Conservation (phyloP, 1,140 invertebrate species). For the Parasteatoda tepidariorum region DNA sequence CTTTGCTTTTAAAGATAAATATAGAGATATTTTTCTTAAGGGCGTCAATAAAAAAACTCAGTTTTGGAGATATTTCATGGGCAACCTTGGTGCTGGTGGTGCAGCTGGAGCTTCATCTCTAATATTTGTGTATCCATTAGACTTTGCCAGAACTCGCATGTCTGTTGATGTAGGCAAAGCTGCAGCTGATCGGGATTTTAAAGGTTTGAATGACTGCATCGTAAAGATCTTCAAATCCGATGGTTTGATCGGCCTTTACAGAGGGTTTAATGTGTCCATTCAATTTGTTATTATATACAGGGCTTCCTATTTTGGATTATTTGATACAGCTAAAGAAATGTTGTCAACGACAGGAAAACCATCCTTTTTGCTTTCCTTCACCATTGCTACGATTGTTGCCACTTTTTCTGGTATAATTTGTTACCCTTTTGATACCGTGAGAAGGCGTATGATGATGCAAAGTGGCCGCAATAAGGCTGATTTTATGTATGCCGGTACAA, state of each 20-base stretch:
- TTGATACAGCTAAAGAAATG: constrained; percentile 90
- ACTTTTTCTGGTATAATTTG: constrained; percentile 88
- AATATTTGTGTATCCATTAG: constrained; percentile 94
- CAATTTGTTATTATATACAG: constrained; percentile 78
- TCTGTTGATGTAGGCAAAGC: constrained; percentile 87
- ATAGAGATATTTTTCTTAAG: constrained; percentile 77
- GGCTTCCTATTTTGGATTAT: constrained; percentile 95
- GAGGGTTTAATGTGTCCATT: constrained; percentile 92
- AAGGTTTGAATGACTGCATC: constrained; percentile 87
- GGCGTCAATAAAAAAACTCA: constrained; percentile 88
- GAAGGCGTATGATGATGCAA: constrained; percentile 95
- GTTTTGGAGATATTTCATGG: constrained; percentile 87
- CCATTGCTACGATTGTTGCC: constrained; percentile 87
- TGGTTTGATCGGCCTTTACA: constrained; percentile 87
- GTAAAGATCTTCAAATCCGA: constrained; percentile 89
- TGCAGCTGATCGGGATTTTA: constrained; percentile 85
- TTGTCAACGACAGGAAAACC: constrained; percentile 86
- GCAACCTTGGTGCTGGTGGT: constrained; percentile 92
- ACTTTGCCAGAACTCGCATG: constrained; percentile 93
- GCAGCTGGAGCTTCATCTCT: constrained; percentile 93
- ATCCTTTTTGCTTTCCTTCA: constrained; percentile 85
- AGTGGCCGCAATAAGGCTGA: constrained; percentile 80
- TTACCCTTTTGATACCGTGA: constrained; percentile 94
- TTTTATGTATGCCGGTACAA: constrained; percentile 83
- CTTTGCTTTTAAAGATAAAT: constrained; percentile 91